Evolutionary conservation across 2,113 vertebrate species (phyloP).

Genomic region (Microtus oregoni): DNA sequence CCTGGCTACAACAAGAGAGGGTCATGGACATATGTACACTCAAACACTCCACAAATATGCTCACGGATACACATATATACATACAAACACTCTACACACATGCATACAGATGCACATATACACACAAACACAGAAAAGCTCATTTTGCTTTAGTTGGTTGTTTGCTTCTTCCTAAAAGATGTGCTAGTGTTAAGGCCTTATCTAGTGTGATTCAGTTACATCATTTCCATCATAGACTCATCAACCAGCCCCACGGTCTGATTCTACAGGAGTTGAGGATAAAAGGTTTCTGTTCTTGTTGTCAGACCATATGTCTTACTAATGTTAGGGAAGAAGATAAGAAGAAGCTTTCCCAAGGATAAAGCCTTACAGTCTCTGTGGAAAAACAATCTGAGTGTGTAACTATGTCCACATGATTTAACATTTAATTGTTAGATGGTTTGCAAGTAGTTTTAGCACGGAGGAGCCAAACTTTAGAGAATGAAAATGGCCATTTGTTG

Average conservation of each 20-base stretch:
- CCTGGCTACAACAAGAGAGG: not conserved
- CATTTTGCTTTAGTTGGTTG: not conserved
- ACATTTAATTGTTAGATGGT: not conserved
- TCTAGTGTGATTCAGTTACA: not conserved
- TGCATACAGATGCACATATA: not conserved
- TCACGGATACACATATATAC: not conserved
- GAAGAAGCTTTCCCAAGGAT: not conserved
- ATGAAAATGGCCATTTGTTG: not conserved
- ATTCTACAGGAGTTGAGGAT: not conserved
- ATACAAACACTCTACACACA: not conserved
- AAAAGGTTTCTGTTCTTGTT: not conserved
- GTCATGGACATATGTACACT: not conserved
- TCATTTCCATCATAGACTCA: not conserved
- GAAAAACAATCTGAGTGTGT: not conserved
- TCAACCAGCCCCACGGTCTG: no score
- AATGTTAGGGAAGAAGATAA: not conserved
- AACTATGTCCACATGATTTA: not conserved
- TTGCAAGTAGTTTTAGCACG: not conserved
- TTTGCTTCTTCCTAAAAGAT: not conserved
- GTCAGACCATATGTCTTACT: not conserved
- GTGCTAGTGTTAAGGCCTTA: not conserved
- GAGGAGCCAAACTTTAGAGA: not conserved
- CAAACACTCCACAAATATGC: not conserved
- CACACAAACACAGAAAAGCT: not conserved
- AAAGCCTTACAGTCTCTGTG: not conserved